Percentiles rank a stretch among this genome's conserved stretches.
Conservation (phyloP, 2,888 invertebrate genomes). For the Xylota sylvarum region DNA sequence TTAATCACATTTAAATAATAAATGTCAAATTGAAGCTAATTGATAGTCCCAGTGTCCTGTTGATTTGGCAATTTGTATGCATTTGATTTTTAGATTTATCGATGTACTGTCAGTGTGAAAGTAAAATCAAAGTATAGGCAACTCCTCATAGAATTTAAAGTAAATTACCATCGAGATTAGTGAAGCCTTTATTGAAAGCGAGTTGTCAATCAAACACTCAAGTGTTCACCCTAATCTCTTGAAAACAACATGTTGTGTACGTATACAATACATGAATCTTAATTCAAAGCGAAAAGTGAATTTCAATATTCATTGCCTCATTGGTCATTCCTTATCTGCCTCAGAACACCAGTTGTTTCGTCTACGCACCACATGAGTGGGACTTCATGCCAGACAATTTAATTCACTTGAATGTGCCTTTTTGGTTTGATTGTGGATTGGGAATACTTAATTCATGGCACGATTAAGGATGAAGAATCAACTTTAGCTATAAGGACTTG, state of each 20-base stretch:
- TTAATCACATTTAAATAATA: background rate
- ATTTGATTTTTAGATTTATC: background rate
- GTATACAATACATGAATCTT: background rate
- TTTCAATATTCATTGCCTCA: constrained; percentile 23
- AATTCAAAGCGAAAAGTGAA: background rate
- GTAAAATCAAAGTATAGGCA: background rate
- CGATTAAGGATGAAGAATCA: constrained; percentile 12
- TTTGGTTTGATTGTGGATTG: constrained; percentile 6
- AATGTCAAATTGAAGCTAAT: background rate
- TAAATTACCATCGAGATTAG: background rate
- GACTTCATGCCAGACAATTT: constrained; percentile 19
- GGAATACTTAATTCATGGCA: constrained; percentile 26
- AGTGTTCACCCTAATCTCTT: background rate
- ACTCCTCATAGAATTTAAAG: background rate
- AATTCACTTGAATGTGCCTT: constrained; percentile 22
- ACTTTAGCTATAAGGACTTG: background rate
- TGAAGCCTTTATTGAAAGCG: background rate
- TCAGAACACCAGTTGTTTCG: constrained; percentile 8
- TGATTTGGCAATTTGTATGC: background rate
- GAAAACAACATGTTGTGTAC: background rate
- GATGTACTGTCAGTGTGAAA: background rate
- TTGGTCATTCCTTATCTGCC: constrained; percentile 24
- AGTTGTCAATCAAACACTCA: background rate
- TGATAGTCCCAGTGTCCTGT: background rate
- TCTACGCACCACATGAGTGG: constrained; percentile 4